Percentiles rank a stretch among this genome's conserved stretches.
phyloP scores from a whole-genome alignment of 2,888 invertebrate species.

The Acanthosoma haemorrhoidale region DNA sequence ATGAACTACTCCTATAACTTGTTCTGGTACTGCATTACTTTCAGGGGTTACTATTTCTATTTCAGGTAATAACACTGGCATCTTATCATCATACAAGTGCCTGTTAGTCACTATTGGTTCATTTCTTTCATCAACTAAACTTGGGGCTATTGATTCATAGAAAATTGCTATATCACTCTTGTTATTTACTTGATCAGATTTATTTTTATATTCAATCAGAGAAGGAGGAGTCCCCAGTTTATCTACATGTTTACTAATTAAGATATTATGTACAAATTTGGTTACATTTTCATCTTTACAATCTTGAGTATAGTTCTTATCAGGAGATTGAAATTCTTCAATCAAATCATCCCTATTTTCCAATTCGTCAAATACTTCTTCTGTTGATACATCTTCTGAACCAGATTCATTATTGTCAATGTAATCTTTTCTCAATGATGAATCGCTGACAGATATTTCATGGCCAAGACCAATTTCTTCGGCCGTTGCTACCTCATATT shows the following conservation, averaged over 20 bases:
- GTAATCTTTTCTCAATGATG: background rate
- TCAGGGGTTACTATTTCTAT: background rate
- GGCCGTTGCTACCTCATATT: background rate
- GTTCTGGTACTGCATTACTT: background rate
- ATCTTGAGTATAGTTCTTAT: background rate
- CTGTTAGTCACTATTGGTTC: background rate
- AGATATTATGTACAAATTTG: background rate
- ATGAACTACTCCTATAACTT: background rate
- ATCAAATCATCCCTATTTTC: background rate
- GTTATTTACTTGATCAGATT: background rate
- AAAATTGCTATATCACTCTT: background rate
- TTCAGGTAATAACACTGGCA: background rate
- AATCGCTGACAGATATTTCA: background rate
- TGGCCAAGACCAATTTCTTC: background rate
- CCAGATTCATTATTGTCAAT: background rate
- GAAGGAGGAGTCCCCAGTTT: no score
- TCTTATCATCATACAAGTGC: background rate
- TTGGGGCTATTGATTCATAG: background rate
- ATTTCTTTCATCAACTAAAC: background rate
- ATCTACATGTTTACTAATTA: background rate
- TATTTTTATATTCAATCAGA: background rate
- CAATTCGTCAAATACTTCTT: background rate
- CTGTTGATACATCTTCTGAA: background rate
- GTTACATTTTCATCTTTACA: background rate
- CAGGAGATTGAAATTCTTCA: background rate